These are phyloP conservation scores for Rachycentron canadum DNA, from an alignment of 2,797 vertebrate genomes.

Conservation along the genomic window DNA sequence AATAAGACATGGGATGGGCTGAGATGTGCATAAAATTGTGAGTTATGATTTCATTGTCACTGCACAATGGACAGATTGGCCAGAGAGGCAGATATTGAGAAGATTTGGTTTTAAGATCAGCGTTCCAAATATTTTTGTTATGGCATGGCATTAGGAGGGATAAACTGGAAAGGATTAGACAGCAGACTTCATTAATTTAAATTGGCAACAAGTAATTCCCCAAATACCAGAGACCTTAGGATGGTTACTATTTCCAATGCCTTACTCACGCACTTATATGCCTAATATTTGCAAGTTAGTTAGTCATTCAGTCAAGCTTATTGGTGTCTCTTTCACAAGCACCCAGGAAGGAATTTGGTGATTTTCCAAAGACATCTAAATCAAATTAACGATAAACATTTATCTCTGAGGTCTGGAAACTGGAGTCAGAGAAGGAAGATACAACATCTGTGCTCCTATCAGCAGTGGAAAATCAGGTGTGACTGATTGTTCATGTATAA, in stretches of 20 bases:
- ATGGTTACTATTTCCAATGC: constrained; percentile 39
- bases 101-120: background rate
- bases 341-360: constrained; percentile 9
- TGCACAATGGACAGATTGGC: constrained; percentile 9
- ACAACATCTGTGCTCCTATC: background rate
- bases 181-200: constrained; percentile 41
- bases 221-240: constrained; percentile 50
- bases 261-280: constrained; percentile 39
- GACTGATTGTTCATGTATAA: background rate
- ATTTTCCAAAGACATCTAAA: constrained; percentile 27
- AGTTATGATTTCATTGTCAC: constrained; percentile 36
- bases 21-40: constrained; percentile 38
- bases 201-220: constrained; percentile 45
- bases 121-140: constrained; percentile 17
- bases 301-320: constrained; percentile 36
- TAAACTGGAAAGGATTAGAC: constrained; percentile 28
- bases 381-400: constrained; percentile 6
- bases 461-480: background rate
- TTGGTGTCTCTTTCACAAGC: constrained; percentile 26
- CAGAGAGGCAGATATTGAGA: background rate
- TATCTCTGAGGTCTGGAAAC: background rate
- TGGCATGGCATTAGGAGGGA: background rate
- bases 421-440: background rate
- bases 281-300: constrained; percentile 41
- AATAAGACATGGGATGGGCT: constrained; percentile 51